Evolutionary conservation across 2,113 vertebrate genomes (phyloP).

Genomic region (Corvus moneduloides): DNA sequence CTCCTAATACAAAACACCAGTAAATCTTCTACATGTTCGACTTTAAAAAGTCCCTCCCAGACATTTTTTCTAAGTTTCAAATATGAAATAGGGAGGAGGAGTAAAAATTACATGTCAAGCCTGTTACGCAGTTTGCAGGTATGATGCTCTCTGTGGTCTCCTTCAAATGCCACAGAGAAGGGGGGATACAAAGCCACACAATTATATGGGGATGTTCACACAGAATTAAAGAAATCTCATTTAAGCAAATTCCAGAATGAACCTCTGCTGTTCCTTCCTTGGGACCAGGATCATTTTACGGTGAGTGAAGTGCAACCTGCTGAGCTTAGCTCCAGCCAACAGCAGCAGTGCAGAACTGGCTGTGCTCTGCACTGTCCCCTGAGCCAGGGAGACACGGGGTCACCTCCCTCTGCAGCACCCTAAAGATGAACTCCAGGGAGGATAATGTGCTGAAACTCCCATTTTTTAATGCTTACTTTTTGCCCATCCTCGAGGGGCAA

Average conservation of each 20-base stretch:
- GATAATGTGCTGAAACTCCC: neutral
- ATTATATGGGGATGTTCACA: neutral
- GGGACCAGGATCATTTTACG: neutral
- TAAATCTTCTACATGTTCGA: neutral
- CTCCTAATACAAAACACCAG: neutral
- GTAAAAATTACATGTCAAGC: neutral
- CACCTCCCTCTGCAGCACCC: neutral
- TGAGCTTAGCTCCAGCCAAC: neutral
- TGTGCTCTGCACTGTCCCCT: neutral
- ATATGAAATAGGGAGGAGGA: neutral
- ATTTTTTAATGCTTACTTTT: neutral
- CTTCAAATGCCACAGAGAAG: neutral
- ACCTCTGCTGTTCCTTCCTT: neutral
- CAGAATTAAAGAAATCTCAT: neutral
- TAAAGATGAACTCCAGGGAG: neutral
- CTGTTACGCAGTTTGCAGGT: neutral
- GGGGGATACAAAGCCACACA: neutral
- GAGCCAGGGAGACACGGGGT: neutral
- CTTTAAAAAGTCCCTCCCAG: neutral
- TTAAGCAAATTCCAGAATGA: neutral
- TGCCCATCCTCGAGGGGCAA: neutral
- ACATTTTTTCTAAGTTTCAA: neutral
- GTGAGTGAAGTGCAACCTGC: neutral
- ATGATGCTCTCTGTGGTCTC: neutral
- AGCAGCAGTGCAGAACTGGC: neutral